Base-by-base conservation (phyloP, 2,888 invertebrate species). In the Subacronicta megacephala region DNA sequence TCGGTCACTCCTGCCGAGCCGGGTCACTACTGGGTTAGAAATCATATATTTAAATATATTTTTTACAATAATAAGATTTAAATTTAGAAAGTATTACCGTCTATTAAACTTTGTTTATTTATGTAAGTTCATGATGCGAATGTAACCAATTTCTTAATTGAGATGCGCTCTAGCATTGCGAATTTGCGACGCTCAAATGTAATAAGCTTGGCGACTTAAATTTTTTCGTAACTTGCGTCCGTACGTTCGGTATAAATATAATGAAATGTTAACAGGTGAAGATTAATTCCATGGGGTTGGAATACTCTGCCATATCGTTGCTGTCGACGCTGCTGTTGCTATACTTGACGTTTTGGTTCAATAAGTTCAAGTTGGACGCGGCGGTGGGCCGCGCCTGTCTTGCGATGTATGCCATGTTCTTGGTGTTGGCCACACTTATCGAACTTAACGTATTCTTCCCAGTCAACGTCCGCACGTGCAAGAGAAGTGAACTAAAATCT, bases 391-490 rank as follows among this genome's bases (percentile, higher is more conserved):
- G 96, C 53, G 96, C 97, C 52, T 98, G 98, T 81, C 95, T 98
- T 65, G 95, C 97, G 68, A 97, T 98, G 96, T 98, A 99, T 92
- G 96, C 96, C 61, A 96, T 97, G 77, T 98, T 98, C 87, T 95
- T 98, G 65, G 96, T 98, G 50, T 95, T 98, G 72, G 98, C 98
- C 51, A 98, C 97, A 68, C 95, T 98, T 77, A 98, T 98, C 82
- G 98, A 98, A 94, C 95, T 98, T 81, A 98, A 98, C 90, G 97
- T 98, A 69, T 98, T 98, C 96, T 98, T 98, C 95, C 96, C 96
- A 79, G 97, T 98, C 78, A 98, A 98, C 93, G 95, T 97, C 77
- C 98, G 98, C 75, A 97, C 98, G 62, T 98, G 98, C 92, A 95
- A 95, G 85, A 95, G 96, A 84, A 86, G 79, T 75, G 92, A 93